Percentiles rank a stretch among this genome's conserved stretches.
Evolutionary conservation across 2,113 vertebrate genomes (phyloP).

Genomic region (Tetrao urogallus): DNA sequence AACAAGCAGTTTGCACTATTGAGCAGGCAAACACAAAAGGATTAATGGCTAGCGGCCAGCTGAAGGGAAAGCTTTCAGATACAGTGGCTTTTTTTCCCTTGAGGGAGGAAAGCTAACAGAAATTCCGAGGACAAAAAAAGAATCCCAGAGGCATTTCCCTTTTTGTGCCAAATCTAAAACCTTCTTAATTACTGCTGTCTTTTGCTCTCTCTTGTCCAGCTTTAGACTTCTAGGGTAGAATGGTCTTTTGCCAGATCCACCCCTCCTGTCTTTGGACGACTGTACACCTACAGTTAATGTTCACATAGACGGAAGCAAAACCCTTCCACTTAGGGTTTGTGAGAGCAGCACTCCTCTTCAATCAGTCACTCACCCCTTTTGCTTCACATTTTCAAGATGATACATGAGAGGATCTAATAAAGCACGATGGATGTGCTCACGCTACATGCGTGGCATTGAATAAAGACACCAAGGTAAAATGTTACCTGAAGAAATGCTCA

Average conservation of each 20-base stretch:
- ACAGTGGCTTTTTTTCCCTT: slow-evolving; percentile 39
- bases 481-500: too few species aligned
- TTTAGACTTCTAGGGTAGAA: slow-evolving; percentile 13
- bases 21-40: slow-evolving; percentile 54
- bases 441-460: background rate
- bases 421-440: background rate
- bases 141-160: slow-evolving; percentile 46
- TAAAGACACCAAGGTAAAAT: background rate
- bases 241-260: background rate
- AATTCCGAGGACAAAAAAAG: slow-evolving; percentile 22
- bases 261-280: background rate
- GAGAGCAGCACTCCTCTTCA: background rate
- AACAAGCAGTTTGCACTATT: slow-evolving; percentile 34
- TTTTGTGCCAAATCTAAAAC: slow-evolving; percentile 54
- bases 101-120: slow-evolving; percentile 39
- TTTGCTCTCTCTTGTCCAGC: slow-evolving; percentile 26
- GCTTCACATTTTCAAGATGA: background rate
- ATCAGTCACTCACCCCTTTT: background rate
- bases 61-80: slow-evolving; percentile 55
- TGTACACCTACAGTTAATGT: background rate
- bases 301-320: background rate
- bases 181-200: slow-evolving; percentile 35
- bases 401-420: background rate
- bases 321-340: background rate
- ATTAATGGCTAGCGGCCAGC: slow-evolving; percentile 59